Conservation (phyloP, 2,888 invertebrate species). For the Thymelicus acteon region DNA sequence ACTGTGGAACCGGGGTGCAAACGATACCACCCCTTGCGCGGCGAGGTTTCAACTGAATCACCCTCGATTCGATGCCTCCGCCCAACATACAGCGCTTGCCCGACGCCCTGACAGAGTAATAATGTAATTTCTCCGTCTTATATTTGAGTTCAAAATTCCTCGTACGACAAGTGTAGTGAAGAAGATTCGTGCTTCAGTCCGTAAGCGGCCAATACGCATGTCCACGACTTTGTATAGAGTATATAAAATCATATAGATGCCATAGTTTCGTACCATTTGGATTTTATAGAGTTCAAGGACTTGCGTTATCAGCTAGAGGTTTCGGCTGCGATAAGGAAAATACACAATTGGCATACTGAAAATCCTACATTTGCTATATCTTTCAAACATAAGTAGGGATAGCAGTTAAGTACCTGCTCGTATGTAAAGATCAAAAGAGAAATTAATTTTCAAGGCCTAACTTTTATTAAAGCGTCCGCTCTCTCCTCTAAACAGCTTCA, state of each 20-base stretch:
- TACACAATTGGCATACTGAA: neutral
- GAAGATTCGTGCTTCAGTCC: slow-evolving; percentile 79
- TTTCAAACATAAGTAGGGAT: neutral
- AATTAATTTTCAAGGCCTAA: slow-evolving; percentile 23
- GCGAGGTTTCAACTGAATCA: slow-evolving; percentile 81
- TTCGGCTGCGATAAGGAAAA: slow-evolving; percentile 46
- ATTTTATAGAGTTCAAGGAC: slow-evolving; percentile 83
- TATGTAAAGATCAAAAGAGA: neutral
- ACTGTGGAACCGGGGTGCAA: slow-evolving; percentile 66
- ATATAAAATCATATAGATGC: slow-evolving; percentile 71
- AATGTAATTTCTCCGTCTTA: slow-evolving; percentile 49
- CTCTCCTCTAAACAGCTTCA: slow-evolving; percentile 13
- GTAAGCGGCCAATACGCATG: slow-evolving; percentile 83
- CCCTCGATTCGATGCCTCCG: slow-evolving; percentile 81
- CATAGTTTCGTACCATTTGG: slow-evolving; percentile 81
- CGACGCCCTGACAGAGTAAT: slow-evolving; percentile 53
- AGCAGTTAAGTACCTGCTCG: neutral
- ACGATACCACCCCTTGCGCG: slow-evolving; percentile 74
- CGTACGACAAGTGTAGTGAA: slow-evolving; percentile 59
- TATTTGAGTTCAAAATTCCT: slow-evolving; percentile 56
- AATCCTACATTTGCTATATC: too few species aligned
- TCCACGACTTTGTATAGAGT: slow-evolving; percentile 78
- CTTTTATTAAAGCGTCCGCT: slow-evolving; percentile 16
- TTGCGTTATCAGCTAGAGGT: slow-evolving; percentile 74
- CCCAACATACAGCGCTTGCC: slow-evolving; percentile 83